Evolutionary conservation across 2,113 vertebrate species (phyloP).

Genomic region (Ammodytes dubius): DNA sequence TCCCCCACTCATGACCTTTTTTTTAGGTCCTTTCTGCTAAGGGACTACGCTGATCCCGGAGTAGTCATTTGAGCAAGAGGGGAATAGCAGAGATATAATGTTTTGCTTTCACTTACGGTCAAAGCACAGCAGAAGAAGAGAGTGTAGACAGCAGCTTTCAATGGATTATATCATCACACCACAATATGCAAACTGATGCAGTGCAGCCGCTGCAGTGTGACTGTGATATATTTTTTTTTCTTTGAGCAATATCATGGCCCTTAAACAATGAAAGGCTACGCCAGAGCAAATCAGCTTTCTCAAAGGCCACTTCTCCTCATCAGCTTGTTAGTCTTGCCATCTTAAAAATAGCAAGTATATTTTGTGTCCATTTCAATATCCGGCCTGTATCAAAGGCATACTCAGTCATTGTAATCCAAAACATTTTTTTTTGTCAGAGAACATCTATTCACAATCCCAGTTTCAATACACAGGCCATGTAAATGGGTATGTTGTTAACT

Average conservation of each 20-base stretch:
- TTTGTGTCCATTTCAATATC: not conserved
- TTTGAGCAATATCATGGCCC: constrained; percentile 7
- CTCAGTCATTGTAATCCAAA: no score
- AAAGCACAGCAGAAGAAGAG: not conserved
- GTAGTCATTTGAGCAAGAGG: constrained; percentile 59
- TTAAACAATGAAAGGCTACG: not conserved
- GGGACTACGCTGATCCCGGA: constrained; percentile 53
- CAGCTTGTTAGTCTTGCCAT: not conserved
- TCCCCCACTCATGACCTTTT: constrained; percentile 63
- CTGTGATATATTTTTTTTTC: no score
- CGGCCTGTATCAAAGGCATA: constrained; percentile 11
- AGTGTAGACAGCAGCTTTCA: constrained; percentile 12
- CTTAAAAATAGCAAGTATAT: not conserved
- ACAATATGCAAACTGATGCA: constrained; percentile 15
- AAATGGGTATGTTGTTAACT: no score
- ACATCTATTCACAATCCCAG: no score
- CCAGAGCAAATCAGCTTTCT: not conserved
- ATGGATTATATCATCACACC: constrained; percentile 13
- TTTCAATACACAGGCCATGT: no score
- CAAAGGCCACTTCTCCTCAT: constrained; percentile 37
- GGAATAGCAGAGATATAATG: constrained; percentile 51
- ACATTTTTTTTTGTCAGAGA: no score
- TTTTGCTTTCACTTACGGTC: constrained; percentile 60
- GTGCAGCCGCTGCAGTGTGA: no score
- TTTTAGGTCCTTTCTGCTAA: constrained; percentile 46